Conservation (phyloP, 2,797 vertebrate species). For the Otolemur crassicaudatus region DNA sequence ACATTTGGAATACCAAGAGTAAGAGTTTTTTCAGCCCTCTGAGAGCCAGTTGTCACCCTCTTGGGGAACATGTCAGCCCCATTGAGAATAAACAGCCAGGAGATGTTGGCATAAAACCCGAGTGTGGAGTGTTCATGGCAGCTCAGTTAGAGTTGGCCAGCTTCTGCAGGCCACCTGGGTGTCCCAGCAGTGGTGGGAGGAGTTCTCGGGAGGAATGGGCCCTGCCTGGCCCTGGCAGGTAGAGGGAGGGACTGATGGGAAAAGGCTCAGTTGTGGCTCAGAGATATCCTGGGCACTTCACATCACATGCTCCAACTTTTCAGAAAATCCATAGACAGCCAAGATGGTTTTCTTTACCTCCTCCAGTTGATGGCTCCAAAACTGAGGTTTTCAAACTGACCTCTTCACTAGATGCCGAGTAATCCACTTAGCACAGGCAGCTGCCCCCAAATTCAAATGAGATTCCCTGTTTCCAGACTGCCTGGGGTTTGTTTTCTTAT, state of each 20-base stretch:
- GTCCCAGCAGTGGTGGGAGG: fast-evolving
- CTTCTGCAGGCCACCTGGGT: neutral
- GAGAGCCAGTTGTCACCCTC: neutral
- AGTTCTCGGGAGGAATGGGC: fast-evolving
- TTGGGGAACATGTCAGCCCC: no score
- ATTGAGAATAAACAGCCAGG: fast-evolving
- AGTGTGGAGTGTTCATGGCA: fast-evolving
- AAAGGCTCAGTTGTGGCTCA: fast-evolving
- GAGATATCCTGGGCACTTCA: neutral
- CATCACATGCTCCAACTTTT: neutral
- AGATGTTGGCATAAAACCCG: fast-evolving
- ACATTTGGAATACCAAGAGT: neutral
- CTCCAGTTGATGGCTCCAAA: neutral
- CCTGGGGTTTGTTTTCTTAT: neutral
- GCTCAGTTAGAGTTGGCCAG: fast-evolving
- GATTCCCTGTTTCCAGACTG: neutral
- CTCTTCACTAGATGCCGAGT: neutral
- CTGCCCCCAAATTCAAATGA: neutral
- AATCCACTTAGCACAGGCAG: neutral
- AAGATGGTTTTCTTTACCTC: neutral
- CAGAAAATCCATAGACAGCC: neutral
- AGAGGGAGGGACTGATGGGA: fast-evolving
- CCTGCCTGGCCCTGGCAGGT: fast-evolving
- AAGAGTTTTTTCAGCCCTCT: neutral
- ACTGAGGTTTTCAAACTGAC: neutral